Base-by-base conservation (phyloP, 2,797 vertebrate genomes). In the Podargus strigoides region DNA sequence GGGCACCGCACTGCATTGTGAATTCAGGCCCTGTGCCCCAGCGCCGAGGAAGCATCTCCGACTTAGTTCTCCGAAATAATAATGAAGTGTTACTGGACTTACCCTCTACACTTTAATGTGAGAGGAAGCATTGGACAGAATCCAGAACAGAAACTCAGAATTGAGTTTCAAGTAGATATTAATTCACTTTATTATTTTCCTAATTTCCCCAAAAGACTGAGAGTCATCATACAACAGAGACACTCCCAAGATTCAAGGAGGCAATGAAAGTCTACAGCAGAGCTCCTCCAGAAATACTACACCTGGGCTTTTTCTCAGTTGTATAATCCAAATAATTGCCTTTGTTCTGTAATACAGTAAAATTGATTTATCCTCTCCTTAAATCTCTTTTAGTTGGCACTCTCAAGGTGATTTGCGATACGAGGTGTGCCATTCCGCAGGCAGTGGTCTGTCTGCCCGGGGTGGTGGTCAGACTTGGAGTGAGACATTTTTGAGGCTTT, bases 321-420 rank as follows among this genome's bases (percentile, higher is more conserved):
- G 44, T 87, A n/a, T 92, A 90, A 93, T 90, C 59, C 78, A 73
- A 87, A 66, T 93, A 92, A 95, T 92, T 73, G 89, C 36, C 41
- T 92, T 90, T 92, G 78, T 89, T 87, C 87, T 93, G 70, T 63
- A 83, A 83, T 89, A 90, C 52, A n/a, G 75, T 94, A 87, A 87
- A 93, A 79, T 49, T 74, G 59, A 90, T 92, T 87, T 52, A 74
- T 76, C 32, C n/a, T 85, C 12, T 67, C 30, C 23, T 88, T 74
- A 76, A 83, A 76, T 87, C 74, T 93, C 55, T 73, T 81, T 37
- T 10, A 63, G 42, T 3, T 73, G 47, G 41, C 56, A 63, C 34
- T 67, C 32, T 63, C 42, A 85, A 81, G 84, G 72, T 82, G 78
- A 90, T 87, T 67, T 49, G 50, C 2, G 4, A 44, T 50, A 36